These are phyloP conservation scores for Dipodomys merriami DNA, from an alignment of 2,113 vertebrate species.

Conservation along the genomic window DNA sequence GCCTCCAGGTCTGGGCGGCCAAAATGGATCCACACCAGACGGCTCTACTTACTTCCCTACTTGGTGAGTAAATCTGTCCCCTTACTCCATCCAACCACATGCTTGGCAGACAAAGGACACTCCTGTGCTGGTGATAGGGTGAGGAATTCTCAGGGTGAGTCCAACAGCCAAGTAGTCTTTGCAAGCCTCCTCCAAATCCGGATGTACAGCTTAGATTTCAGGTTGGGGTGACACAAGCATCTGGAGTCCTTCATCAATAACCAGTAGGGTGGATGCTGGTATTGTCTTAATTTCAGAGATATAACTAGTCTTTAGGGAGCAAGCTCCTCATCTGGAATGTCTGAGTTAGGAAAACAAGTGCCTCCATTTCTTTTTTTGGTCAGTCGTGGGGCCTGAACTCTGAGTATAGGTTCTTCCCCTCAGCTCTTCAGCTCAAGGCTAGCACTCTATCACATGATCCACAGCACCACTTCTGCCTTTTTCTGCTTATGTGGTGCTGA, in stretches of 20 bases:
- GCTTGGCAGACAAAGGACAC: not conserved
- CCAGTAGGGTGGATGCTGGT: not conserved
- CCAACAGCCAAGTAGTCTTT: conserved; percentile 15
- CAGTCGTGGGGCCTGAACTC: too few species aligned
- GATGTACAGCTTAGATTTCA: not conserved
- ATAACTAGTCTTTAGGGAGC: conserved; percentile 1
- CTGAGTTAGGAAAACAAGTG: conserved; percentile 8
- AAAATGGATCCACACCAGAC: conserved; percentile 93
- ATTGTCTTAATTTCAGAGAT: conserved; percentile 10
- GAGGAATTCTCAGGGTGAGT: not conserved
- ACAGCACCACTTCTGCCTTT: too few species aligned
- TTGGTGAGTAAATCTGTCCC: conserved; percentile 86
- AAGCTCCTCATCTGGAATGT: not conserved
- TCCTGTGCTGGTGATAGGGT: not conserved
- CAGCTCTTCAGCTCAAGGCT: too few species aligned
- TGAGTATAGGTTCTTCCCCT: too few species aligned
- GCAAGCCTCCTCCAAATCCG: not conserved
- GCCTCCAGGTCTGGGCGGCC: conserved; percentile 89
- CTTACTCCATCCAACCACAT: not conserved
- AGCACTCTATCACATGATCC: too few species aligned
- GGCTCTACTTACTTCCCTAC: conserved; percentile 86
- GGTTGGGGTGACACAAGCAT: not conserved
- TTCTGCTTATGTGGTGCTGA: too few species aligned
- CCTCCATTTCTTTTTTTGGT: not conserved
- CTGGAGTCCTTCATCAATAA: not conserved